Percentiles rank a stretch among this genome's conserved stretches.
Conservation (phyloP, 2,113 vertebrate genomes). For the Meleagris gallopavo region DNA sequence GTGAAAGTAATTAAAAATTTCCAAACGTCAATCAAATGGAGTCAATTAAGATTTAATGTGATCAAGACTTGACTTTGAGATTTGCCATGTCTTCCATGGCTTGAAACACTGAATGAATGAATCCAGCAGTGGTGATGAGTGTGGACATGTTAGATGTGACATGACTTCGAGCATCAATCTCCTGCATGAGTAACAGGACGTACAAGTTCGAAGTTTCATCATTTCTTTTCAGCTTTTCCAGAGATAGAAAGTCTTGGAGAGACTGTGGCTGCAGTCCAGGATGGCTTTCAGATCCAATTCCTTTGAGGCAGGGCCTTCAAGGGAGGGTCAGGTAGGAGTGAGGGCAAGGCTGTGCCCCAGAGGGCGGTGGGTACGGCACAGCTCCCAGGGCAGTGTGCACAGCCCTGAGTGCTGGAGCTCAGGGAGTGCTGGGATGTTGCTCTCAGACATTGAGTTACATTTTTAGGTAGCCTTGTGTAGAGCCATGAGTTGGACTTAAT, state of each 20-base stretch:
- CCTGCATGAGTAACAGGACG: not conserved
- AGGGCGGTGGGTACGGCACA: no score
- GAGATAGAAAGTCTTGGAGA: not conserved
- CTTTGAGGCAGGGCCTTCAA: no score
- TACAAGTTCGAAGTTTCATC: not conserved
- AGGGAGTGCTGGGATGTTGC: no score
- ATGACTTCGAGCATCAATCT: not conserved
- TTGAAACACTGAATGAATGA: not conserved
- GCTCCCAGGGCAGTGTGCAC: no score
- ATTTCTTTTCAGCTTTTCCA: not conserved
- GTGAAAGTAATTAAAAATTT: slow-evolving; percentile 27
- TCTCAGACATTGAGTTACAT: not conserved
- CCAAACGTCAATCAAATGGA: not conserved
- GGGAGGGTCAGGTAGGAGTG: not conserved
- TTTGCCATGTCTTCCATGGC: not conserved
- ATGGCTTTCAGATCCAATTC: not conserved
- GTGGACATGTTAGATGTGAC: accelerated
- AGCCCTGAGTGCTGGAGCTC: no score
- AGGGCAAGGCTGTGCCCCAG: not conserved
- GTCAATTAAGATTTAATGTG: not conserved
- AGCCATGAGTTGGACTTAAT: not conserved
- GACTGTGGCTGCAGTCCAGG: not conserved
- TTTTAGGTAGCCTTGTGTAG: not conserved
- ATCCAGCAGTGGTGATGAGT: not conserved
- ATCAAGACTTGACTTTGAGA: not conserved